These are phyloP conservation scores for Urocynchramus pylzowi DNA, from an alignment of 2,113 vertebrate species.

Conservation along the genomic window DNA sequence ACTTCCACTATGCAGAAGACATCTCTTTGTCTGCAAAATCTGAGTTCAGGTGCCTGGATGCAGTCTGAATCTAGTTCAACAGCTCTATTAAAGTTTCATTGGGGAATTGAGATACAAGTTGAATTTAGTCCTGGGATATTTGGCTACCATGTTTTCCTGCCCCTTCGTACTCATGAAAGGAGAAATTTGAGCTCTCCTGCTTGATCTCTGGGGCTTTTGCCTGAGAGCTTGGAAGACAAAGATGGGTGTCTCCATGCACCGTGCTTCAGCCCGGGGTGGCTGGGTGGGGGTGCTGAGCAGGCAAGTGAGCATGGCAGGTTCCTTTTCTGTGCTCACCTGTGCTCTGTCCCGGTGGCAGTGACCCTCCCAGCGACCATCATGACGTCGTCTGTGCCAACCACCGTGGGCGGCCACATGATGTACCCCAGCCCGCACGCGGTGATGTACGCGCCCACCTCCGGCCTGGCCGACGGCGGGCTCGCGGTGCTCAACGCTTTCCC, in stretches of 20 bases:
- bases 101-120: background rate
- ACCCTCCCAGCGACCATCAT: constrained; percentile 97
- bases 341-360: constrained; percentile 72
- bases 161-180: background rate
- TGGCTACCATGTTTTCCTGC: background rate
- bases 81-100: background rate
- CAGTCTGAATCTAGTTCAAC: background rate
- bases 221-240: background rate
- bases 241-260: background rate
- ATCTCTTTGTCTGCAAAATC: background rate
- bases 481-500: constrained; percentile 97
- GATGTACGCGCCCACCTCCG: constrained; percentile 93
- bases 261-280: background rate
- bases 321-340: background rate
- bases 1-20: background rate
- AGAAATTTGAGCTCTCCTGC: background rate
- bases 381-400: constrained; percentile 92
- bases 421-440: constrained; percentile 93
- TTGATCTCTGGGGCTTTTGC: background rate
- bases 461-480: constrained; percentile 87
- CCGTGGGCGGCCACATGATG: constrained; percentile 98
- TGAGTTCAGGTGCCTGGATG: background rate
- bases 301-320: background rate
- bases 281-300: background rate
- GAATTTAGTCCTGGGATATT: background rate